These are phyloP conservation scores for Tetraneura akinire DNA, from an alignment of 1,140 invertebrate species.

Conservation along the genomic window DNA sequence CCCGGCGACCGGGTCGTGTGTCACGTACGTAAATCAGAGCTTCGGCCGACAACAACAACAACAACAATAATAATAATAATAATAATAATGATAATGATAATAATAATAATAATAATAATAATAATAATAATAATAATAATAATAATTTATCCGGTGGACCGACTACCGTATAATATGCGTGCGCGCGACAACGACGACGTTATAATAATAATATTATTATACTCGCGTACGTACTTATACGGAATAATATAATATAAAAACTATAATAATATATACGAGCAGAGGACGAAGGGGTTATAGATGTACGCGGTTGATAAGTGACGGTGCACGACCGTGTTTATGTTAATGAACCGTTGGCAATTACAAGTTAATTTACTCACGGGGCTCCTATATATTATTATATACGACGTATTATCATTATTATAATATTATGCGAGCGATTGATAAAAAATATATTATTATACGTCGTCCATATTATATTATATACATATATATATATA, in stretches of 20 bases:
- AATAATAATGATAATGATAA: too few species aligned
- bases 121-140: too few species aligned
- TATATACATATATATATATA: too few species aligned
- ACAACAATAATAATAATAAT: too few species aligned
- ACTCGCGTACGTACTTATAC: neutral
- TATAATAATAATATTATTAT: too few species aligned
- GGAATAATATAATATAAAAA: neutral
- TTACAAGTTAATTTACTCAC: constrained; percentile 51
- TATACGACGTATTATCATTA: too few species aligned
- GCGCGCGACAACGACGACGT: constrained; percentile 5
- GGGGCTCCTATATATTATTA: constrained; percentile 1
- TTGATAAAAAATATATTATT: constrained; percentile 50
- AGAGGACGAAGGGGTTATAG: constrained; percentile 9
- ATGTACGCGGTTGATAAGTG: constrained; percentile 43
- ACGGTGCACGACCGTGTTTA: constrained; percentile 50
- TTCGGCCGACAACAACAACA: neutral
- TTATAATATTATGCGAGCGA: neutral
- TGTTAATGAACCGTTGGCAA: constrained; percentile 48
- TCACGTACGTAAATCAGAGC: constrained; percentile 46
- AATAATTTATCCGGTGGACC: constrained; percentile 21
- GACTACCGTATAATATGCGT: too few species aligned
- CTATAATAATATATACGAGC: neutral
- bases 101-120: too few species aligned
- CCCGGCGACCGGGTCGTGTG: constrained; percentile 30
- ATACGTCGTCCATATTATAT: neutral